Percentiles rank a stretch among this genome's conserved stretches.
These are phyloP conservation scores for Vireo altiloquus DNA, from an alignment of 2,113 vertebrate species.

Conservation along the genomic window DNA sequence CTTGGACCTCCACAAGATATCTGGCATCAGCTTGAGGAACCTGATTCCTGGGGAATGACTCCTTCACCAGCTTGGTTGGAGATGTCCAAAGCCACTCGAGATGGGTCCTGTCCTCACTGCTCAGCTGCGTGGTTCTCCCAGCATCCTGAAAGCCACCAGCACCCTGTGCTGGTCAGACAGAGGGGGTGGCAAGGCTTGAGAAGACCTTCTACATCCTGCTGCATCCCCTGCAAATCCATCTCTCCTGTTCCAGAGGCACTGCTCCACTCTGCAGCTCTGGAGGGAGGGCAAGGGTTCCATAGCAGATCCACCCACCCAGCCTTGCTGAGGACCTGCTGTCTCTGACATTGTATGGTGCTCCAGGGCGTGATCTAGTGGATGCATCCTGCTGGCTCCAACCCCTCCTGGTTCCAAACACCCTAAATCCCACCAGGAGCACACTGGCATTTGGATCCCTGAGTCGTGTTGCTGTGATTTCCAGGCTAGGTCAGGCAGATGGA, in stretches of 20 bases:
- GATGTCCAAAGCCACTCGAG: accelerated
- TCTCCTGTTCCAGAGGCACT: background rate
- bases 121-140: background rate
- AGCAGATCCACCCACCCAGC: background rate
- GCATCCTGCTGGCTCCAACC: background rate
- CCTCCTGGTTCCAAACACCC: background rate
- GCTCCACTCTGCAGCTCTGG: background rate
- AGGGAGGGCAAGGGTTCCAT: accelerated
- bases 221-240: background rate
- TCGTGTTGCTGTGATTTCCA: accelerated
- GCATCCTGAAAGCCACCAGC: background rate
- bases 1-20: accelerated
- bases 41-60: background rate
- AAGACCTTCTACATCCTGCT: background rate
- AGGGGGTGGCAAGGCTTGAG: background rate
- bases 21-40: background rate
- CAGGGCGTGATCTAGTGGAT: background rate
- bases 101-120: background rate
- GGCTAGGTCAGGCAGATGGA: background rate
- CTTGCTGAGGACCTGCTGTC: background rate
- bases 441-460: accelerated
- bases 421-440: background rate
- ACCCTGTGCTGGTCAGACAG: background rate
- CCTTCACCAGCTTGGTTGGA: background rate
- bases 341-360: background rate